Base-by-base conservation (phyloP, 2,797 vertebrate genomes). In the Leptoclinus maculatus region DNA sequence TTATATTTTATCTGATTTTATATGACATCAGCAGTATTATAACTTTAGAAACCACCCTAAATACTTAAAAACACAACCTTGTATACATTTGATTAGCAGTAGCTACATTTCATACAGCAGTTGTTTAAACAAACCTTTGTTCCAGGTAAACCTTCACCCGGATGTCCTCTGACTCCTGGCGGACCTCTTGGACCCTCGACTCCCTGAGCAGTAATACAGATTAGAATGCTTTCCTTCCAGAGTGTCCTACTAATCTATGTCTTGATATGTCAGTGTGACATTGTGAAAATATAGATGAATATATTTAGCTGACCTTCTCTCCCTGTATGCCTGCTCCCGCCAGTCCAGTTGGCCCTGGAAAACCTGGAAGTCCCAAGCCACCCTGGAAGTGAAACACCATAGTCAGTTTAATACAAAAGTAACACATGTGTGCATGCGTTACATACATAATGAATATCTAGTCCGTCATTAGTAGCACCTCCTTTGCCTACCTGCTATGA, bases 91-190 rank as follows among this genome's bases (percentile, higher is more conserved):
- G 16, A 59, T 60, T 57, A 10, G 27, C 54, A 23, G 57, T 12
- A 34, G 4, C 60, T 43, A 32, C 56, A 66, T 77, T 62, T 72
- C 13, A 66, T 2, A 36, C 21, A 43, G 58, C 17, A 47, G 23
- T 5, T 66, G 19, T 65, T 78, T 64, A 5, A 59, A 91, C 93
- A 83, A 89, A 98, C 97, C 96, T 98, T 98, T 29, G 94, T 71
- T 89, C 97, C 97, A 76, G 95, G 92, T 71, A 97, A 84, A 63
- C 97, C 96, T 81, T 97, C 96, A 91, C 96, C 97, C 90, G 92
- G 93, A 82, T 93, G 17, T n/a, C 96, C 96, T 93, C 97, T 97
- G 62, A 80, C 86, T 67, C 96, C 96, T 19, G 95, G 93, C 74
- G 95, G 96, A 63, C 97, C 95, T 79, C 95, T 94, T 49, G 97